Conservation (phyloP, 1,140 invertebrate genomes). For the Centruroides vittatus region DNA sequence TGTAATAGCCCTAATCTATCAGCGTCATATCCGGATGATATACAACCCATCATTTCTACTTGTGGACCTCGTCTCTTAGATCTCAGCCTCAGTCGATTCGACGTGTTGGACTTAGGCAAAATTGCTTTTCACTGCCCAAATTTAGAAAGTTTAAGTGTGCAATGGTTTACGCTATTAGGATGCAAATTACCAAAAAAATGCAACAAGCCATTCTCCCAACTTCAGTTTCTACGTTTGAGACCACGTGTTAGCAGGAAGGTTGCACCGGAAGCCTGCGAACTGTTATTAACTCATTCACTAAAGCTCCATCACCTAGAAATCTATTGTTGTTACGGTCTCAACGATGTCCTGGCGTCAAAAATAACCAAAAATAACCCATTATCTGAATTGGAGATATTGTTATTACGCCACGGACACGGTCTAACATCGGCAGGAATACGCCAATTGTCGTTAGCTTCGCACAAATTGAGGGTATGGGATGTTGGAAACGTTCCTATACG, state of each 20-base stretch:
- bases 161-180: slow-evolving; percentile 18
- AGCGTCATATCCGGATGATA: slow-evolving; percentile 14
- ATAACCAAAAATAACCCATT: slow-evolving; percentile 16
- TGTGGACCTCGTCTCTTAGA: slow-evolving; percentile 14
- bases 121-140: slow-evolving; percentile 17
- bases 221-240: slow-evolving; percentile 16
- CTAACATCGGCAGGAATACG: slow-evolving; percentile 8
- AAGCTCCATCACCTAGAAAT: slow-evolving; percentile 16
- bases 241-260: slow-evolving; percentile 15
- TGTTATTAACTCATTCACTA: slow-evolving; percentile 11
- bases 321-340: slow-evolving; percentile 18
- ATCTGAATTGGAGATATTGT: slow-evolving; percentile 9
- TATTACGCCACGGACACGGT: slow-evolving; percentile 20
- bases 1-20: slow-evolving; percentile 16
- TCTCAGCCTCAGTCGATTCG: slow-evolving; percentile 16
- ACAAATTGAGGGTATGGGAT: slow-evolving; percentile 11
- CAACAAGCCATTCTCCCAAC: slow-evolving; percentile 14
- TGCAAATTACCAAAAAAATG: neutral
- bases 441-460: slow-evolving; percentile 3
- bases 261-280: slow-evolving; percentile 7
- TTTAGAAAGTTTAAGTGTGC: slow-evolving; percentile 16
- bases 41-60: slow-evolving; percentile 14
- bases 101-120: slow-evolving; percentile 18
- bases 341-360: slow-evolving; percentile 8
- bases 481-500: neutral